phyloP scores from a whole-genome alignment of 2,888 invertebrate genomes.

The Xanthia togata region DNA sequence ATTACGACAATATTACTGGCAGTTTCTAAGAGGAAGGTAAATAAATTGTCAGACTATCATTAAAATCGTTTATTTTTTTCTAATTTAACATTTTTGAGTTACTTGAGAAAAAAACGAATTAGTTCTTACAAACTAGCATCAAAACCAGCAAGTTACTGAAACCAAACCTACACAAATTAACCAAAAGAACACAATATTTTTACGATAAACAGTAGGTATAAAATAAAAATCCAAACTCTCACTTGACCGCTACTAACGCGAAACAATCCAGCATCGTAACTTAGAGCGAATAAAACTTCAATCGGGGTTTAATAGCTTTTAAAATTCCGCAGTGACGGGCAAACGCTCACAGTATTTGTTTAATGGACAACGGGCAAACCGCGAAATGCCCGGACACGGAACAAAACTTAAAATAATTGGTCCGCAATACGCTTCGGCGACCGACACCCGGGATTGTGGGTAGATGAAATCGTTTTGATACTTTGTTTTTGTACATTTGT shows the following conservation, averaged over 20 bases:
- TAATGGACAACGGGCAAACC: slow-evolving; percentile 85
- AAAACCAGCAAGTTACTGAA: neutral
- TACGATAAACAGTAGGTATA: neutral
- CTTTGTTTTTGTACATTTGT: slow-evolving; percentile 52
- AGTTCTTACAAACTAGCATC: neutral
- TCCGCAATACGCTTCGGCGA: slow-evolving; percentile 81
- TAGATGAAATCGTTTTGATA: slow-evolving; percentile 73
- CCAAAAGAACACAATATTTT: neutral
- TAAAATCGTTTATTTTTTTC: too few species aligned
- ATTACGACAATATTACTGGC: neutral
- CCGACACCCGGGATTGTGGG: slow-evolving; percentile 67
- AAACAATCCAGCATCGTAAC: slow-evolving; percentile 65
- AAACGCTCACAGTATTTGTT: slow-evolving; percentile 79
- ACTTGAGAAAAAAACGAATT: too few species aligned
- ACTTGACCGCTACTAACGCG: slow-evolving; percentile 48
- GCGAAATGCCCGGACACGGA: slow-evolving; percentile 87
- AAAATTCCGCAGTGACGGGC: slow-evolving; percentile 75
- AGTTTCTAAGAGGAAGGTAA: too few species aligned
- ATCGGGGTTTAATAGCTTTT: slow-evolving; percentile 80
- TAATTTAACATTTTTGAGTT: too few species aligned
- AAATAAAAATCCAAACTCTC: slow-evolving; percentile 33
- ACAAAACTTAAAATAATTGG: slow-evolving; percentile 90
- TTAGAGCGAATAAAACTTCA: slow-evolving; percentile 74
- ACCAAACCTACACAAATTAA: neutral
- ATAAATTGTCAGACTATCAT: neutral